phyloP scores from a whole-genome alignment of 2,888 invertebrate species.

The Boloria selene region DNA sequence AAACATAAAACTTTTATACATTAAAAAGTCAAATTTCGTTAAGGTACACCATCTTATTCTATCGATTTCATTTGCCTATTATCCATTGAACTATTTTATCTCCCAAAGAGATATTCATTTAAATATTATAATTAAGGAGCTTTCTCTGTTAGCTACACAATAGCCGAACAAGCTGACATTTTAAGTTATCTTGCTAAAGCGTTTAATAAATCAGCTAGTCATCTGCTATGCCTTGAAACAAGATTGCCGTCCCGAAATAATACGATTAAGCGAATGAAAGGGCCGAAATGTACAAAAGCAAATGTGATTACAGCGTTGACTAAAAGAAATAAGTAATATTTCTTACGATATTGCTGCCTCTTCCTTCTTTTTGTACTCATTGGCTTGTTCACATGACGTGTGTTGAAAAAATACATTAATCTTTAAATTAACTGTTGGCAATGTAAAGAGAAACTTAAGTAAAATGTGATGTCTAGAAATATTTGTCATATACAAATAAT shows the following conservation, averaged over 20 bases:
- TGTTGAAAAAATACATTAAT: conserved; percentile 21
- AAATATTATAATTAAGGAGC: conserved; percentile 16
- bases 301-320: conserved; percentile 79
- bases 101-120: conserved; percentile 2
- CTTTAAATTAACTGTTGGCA: conserved; percentile 23
- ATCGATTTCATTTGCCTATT: too few species aligned
- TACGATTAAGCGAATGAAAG: conserved; percentile 80
- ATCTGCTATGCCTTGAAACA: conserved; percentile 39
- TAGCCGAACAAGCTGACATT: conserved; percentile 15
- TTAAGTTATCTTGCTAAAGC: conserved; percentile 22
- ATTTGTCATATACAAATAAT: neutral
- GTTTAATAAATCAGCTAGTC: conserved; percentile 38
- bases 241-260: conserved; percentile 76
- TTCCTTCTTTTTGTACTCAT: conserved; percentile 45
- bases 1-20: too few species aligned
- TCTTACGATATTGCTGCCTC: conserved; percentile 59
- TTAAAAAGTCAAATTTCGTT: too few species aligned
- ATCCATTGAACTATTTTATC: too few species aligned
- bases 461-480: neutral
- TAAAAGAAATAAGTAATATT: conserved; percentile 79
- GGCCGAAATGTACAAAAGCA: conserved; percentile 79
- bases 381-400: conserved; percentile 40
- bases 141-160: conserved; percentile 10
- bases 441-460: neutral
- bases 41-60: too few species aligned